Conservation (phyloP, 2,797 vertebrate genomes). For the Sebastes trivittatus region DNA sequence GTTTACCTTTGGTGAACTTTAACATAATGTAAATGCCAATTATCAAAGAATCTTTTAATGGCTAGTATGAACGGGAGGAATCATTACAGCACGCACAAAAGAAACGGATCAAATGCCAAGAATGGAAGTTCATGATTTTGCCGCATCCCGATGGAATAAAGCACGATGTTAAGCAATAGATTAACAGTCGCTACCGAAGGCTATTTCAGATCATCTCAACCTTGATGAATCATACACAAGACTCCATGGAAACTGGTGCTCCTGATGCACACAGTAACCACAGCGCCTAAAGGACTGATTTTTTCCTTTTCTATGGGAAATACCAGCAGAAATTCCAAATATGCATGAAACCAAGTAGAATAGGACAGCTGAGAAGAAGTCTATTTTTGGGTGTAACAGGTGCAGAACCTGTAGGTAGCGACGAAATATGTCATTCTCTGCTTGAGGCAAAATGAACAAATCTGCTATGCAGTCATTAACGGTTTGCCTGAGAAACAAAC, state of each 20-base stretch:
- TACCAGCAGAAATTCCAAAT: background rate
- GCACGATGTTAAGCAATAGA: background rate
- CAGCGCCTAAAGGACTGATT: background rate
- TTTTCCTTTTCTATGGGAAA: background rate
- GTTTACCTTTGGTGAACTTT: too few species aligned
- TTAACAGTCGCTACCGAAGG: background rate
- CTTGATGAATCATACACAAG: slow-evolving; percentile 39
- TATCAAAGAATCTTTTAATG: too few species aligned
- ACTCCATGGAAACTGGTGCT: slow-evolving; percentile 56
- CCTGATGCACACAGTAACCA: background rate
- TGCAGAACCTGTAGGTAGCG: slow-evolving; percentile 38
- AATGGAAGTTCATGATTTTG: background rate
- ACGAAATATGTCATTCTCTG: slow-evolving; percentile 38
- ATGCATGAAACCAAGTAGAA: background rate
- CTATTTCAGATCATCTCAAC: slow-evolving; percentile 29
- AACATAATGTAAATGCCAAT: too few species aligned
- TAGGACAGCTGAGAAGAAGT: background rate
- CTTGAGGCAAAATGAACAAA: slow-evolving; percentile 36
- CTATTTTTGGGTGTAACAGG: slow-evolving; percentile 41
- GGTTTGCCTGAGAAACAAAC: background rate
- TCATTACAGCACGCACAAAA: background rate
- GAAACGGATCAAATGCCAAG: background rate
- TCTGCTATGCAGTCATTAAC: background rate
- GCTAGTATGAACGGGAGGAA: too few species aligned
- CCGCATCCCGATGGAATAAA: background rate